Conservation (phyloP, 92 coral and sea anemone genomes). For the Zoanthus gigantus region DNA sequence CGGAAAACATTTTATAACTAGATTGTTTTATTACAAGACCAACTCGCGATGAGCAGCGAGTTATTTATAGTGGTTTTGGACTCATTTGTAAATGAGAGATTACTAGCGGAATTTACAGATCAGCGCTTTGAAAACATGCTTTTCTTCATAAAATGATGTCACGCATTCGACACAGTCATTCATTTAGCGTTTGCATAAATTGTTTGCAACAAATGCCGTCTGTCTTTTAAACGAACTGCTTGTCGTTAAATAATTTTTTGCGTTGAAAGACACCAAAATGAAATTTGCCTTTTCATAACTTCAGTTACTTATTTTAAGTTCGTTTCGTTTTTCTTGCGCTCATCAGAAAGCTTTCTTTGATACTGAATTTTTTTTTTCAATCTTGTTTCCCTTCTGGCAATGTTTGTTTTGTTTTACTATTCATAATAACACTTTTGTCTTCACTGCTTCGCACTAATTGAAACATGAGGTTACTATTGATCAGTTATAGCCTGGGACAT, state of each 20-base stretch:
- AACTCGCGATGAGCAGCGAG: not conserved
- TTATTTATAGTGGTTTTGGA: not conserved
- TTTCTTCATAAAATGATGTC: slow-evolving; percentile 10
- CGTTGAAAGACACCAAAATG: not conserved
- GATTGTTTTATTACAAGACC: not conserved
- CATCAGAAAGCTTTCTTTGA: not conserved
- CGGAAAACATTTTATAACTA: not conserved
- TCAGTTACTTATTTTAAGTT: not conserved
- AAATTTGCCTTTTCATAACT: not conserved
- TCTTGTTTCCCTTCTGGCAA: not conserved
- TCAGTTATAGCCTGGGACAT: not conserved
- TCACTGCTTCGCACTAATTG: not conserved
- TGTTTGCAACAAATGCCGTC: not conserved
- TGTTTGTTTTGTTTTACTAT: slow-evolving; percentile 17
- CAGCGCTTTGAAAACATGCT: not conserved
- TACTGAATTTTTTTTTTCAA: not conserved
- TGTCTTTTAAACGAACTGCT: not conserved
- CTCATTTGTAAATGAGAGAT: not conserved
- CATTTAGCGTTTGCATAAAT: not conserved
- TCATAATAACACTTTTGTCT: not conserved
- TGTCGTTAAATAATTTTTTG: not conserved
- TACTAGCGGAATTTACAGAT: slow-evolving; percentile 11
- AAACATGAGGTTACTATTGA: slow-evolving; percentile 28
- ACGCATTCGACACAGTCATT: slow-evolving; percentile 17
- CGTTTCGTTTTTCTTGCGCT: not conserved